A percentile compares a stretch with the other conserved stretches of the same genome.
These are phyloP conservation scores for Myripristis murdjan DNA, from an alignment of 2,797 vertebrate species.

Conservation along the genomic window DNA sequence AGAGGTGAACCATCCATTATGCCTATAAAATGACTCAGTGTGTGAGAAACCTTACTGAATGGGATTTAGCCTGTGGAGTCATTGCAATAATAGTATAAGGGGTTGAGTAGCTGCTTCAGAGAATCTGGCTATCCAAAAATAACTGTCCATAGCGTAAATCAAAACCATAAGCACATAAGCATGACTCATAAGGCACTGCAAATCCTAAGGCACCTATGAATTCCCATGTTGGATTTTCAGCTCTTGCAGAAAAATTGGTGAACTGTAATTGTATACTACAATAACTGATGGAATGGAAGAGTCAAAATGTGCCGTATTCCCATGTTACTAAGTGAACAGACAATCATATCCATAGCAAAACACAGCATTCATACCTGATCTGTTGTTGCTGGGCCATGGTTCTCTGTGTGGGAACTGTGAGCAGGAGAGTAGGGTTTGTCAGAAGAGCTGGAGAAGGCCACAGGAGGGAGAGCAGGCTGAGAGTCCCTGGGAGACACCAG, in stretches of 20 bases:
- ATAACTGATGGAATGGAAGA: background rate
- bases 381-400: conserved; percentile 80
- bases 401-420: conserved; percentile 47
- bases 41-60: background rate
- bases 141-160: conserved; percentile 38
- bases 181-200: background rate
- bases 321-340: background rate
- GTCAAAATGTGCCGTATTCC: background rate
- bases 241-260: background rate
- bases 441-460: conserved; percentile 36
- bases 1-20: background rate
- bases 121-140: conserved; percentile 56
- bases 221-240: background rate
- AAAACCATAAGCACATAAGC: conserved; percentile 22
- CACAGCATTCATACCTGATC: conserved; percentile 73
- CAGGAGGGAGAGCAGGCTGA: conserved; percentile 64
- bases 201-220: background rate
- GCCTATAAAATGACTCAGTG: no score
- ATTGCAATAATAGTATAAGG: conserved; percentile 1
- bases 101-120: conserved; percentile 11
- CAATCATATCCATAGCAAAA: no score
- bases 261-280: background rate
- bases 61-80: background rate
- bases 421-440: conserved; percentile 27
- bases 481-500: conserved; percentile 71